These are phyloP conservation scores for Uloborus diversus DNA, from an alignment of 1,140 invertebrate species.

Conservation along the genomic window DNA sequence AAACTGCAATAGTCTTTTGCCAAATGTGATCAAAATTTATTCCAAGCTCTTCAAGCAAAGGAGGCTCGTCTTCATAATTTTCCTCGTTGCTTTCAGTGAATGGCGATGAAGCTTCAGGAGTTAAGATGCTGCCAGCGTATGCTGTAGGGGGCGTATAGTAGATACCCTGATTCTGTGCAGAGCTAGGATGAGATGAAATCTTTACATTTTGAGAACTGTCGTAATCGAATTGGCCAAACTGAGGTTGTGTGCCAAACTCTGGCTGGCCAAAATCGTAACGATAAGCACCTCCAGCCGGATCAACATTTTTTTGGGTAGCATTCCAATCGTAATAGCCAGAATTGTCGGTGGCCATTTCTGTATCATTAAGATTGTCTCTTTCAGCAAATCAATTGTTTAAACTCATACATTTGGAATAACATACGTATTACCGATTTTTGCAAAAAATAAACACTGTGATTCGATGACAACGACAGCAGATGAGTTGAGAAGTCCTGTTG, in stretches of 20 bases:
- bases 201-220: conserved; percentile 10
- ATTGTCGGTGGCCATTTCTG: too few relatives aligned
- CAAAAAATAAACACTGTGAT: too few relatives aligned
- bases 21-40: conserved; percentile 93
- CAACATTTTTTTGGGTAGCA: neutral
- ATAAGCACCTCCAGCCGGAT: conserved; percentile 2
- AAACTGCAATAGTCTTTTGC: conserved; percentile 87
- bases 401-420: too few relatives aligned
- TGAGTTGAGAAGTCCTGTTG: too few relatives aligned
- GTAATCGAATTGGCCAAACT: conserved; percentile 55
- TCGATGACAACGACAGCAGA: too few relatives aligned
- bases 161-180: neutral
- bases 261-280: conserved; percentile 51
- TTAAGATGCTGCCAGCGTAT: conserved; percentile 52
- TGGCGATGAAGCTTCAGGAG: conserved; percentile 24
- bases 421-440: too few relatives aligned
- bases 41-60: conserved; percentile 87
- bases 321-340: conserved; percentile 30
- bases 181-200: neutral
- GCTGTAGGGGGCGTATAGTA: conserved; percentile 26
- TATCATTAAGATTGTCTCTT: too few relatives aligned
- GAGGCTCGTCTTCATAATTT: conserved; percentile 75
- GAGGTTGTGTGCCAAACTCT: conserved; percentile 54
- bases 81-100: conserved; percentile 8
- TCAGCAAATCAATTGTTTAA: too few relatives aligned